Evolutionary conservation across 2,113 vertebrate genomes (phyloP).

Genomic region (Chinchilla lanigera): DNA sequence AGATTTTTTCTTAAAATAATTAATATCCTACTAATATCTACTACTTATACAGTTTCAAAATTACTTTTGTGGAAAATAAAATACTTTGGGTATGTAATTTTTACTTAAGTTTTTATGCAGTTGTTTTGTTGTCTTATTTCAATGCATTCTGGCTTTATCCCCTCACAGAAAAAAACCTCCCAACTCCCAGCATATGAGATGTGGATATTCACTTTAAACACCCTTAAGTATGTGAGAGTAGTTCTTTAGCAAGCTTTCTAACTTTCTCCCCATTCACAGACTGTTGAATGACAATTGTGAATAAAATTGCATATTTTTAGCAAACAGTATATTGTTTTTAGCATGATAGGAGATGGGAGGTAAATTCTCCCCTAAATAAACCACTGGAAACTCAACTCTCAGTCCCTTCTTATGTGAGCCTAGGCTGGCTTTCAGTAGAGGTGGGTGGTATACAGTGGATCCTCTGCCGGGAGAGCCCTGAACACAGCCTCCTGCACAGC

Average conservation of each 20-base stretch:
- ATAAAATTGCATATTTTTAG: not conserved
- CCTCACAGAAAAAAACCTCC: not conserved
- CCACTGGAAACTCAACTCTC: fast-evolving
- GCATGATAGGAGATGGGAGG: not conserved
- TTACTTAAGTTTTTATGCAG: not conserved
- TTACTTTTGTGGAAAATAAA: not conserved
- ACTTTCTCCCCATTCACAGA: not conserved
- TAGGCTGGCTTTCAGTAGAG: not conserved
- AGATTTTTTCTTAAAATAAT: not conserved
- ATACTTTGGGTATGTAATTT: not conserved
- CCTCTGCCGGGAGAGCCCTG: fast-evolving
- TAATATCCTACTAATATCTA: not conserved
- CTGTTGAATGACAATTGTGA: not conserved
- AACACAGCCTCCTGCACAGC: fast-evolving
- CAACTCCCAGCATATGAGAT: not conserved
- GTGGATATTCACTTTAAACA: not conserved
- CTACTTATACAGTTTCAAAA: not conserved
- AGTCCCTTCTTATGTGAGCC: not conserved
- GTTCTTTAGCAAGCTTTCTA: not conserved
- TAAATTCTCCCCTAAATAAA: fast-evolving
- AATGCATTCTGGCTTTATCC: not conserved
- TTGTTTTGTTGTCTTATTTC: not conserved
- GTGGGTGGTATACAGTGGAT: fast-evolving
- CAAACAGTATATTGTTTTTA: not conserved
- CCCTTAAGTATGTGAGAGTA: not conserved